These are phyloP conservation scores for Kryptopterus vitreolus DNA, from an alignment of 2,797 vertebrate species.

Conservation along the genomic window DNA sequence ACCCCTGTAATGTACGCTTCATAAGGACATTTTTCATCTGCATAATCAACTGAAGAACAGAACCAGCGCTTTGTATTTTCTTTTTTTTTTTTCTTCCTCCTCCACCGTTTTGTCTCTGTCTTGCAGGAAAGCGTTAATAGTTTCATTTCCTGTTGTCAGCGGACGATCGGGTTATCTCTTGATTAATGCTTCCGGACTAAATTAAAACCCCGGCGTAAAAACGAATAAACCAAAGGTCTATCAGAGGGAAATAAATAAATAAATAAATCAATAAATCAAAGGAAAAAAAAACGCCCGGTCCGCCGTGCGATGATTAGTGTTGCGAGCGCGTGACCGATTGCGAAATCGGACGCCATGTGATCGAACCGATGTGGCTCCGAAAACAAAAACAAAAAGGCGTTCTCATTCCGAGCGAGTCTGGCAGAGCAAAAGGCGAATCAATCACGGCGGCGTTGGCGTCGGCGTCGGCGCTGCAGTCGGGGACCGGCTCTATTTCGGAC, in stretches of 20 bases:
- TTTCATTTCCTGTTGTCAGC: conserved; percentile 46
- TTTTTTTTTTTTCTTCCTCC: background rate
- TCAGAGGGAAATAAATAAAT: no score
- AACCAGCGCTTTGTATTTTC: conserved; percentile 25
- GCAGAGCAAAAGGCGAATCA: conserved; percentile 39
- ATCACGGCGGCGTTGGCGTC: conserved; percentile 25
- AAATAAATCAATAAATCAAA: no score
- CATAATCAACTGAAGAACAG: conserved; percentile 49
- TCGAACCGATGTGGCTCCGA: background rate
- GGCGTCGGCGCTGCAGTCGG: background rate
- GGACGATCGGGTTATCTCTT: conserved; percentile 44
- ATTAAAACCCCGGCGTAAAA: conserved; percentile 42
- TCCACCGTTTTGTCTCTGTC: conserved; percentile 24
- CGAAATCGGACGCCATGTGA: conserved; percentile 23
- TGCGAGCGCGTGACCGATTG: conserved; percentile 38
- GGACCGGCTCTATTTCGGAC: conserved; percentile 27
- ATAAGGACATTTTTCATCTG: conserved; percentile 55
- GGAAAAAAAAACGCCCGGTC: conserved; percentile 13
- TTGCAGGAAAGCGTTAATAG: conserved; percentile 40
- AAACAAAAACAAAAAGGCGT: background rate
- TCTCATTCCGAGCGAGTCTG: conserved; percentile 16
- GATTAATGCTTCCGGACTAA: conserved; percentile 51
- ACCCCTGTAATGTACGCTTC: conserved; percentile 33
- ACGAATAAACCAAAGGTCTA: conserved; percentile 34
- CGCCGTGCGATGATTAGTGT: conserved; percentile 35